Percentiles rank a stretch among this genome's conserved stretches.
Conservation (phyloP, 1,140 invertebrate genomes). For the Drosophila grimshawi region DNA sequence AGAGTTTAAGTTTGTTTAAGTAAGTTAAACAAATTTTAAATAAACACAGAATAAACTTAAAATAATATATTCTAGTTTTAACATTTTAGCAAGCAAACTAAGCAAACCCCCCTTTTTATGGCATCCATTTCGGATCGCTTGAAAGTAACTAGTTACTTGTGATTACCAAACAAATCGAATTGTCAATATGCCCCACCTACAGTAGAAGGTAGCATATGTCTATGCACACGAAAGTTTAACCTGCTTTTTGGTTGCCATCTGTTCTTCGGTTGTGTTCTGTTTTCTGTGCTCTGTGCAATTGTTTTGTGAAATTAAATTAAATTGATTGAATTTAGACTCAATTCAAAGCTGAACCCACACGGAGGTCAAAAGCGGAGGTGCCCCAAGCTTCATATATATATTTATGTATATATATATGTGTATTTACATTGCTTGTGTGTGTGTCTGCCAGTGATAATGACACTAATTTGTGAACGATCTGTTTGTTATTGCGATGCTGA, state of each 20-base stretch:
- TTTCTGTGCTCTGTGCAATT: slow-evolving; percentile 48
- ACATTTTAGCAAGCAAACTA: too few species aligned
- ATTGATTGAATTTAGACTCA: slow-evolving; percentile 77
- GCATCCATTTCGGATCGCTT: too few species aligned
- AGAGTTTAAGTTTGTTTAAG: too few species aligned
- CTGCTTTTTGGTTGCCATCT: slow-evolving; percentile 10
- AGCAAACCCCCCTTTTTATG: too few species aligned
- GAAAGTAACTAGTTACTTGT: background rate
- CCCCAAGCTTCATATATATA: slow-evolving; percentile 13
- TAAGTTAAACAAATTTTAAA: too few species aligned
- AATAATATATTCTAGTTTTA: too few species aligned
- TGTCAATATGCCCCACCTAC: slow-evolving; percentile 16
- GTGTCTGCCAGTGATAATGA: slow-evolving; percentile 62
- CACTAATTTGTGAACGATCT: slow-evolving; percentile 59
- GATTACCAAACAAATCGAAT: background rate
- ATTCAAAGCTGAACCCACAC: slow-evolving; percentile 49
- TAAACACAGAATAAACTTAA: too few species aligned
- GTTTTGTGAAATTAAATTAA: slow-evolving; percentile 81
- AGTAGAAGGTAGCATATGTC: slow-evolving; percentile 9
- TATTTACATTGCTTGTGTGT: slow-evolving; percentile 1
- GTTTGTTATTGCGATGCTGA: slow-evolving; percentile 22
- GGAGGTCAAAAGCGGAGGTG: slow-evolving; percentile 63
- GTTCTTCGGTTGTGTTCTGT: slow-evolving; percentile 15
- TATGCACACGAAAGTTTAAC: slow-evolving; percentile 19
- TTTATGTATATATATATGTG: background rate